Evolutionary conservation across 2,797 vertebrate species (phyloP), one percentile per base, ranked within the genome.

Genomic region (Melanotaenia parkinsoni): DNA sequence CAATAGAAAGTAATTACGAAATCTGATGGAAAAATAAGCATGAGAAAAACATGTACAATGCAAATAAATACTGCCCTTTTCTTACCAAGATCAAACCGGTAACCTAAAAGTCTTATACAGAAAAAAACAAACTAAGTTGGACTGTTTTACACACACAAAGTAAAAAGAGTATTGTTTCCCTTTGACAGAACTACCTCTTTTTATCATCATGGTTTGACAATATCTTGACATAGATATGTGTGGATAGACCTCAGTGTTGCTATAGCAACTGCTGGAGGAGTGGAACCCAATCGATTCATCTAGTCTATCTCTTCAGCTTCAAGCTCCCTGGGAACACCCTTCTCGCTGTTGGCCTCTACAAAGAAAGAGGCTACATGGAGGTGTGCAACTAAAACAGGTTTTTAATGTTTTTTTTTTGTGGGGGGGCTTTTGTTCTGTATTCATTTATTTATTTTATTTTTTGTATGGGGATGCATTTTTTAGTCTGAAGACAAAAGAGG

Each of bases 241-340:
- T 79, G 75, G 79, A 81, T 85, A 86, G 88, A 86, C 73, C 58
- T 70, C 61, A 22, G 62, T 5, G 92, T 94, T 92, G 83, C 92
- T 88, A 95, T 95, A 86, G 94, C 85, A 94, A 95, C 94, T 79
- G 73, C 80, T 70, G 81, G 26, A 83, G 68, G 74, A 84, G 81
- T 37, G 75, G 67, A 86, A 80, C 79, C 70, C 57, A 62, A 92
- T 94, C 83, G 65, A 92, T 94, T 87, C 83, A 86, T 89, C 73
- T 71, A 35, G 83, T 74, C 74, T 69, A 83, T 85, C 76, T 84
- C 77, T 77, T 80, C 80, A 84, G 82, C 85, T 77, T 78, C 65
- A 67, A 92, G 81, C 83, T 93, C 86, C 86, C 88, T 77, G 89
- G 90, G 90, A 93, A 90, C 88, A 88, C 86, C 87, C 90, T 78